Percentiles rank a stretch among this genome's conserved stretches.
Evolutionary conservation across 1,140 invertebrate genomes (phyloP).

Genomic region (Lepidurus arcticus): DNA sequence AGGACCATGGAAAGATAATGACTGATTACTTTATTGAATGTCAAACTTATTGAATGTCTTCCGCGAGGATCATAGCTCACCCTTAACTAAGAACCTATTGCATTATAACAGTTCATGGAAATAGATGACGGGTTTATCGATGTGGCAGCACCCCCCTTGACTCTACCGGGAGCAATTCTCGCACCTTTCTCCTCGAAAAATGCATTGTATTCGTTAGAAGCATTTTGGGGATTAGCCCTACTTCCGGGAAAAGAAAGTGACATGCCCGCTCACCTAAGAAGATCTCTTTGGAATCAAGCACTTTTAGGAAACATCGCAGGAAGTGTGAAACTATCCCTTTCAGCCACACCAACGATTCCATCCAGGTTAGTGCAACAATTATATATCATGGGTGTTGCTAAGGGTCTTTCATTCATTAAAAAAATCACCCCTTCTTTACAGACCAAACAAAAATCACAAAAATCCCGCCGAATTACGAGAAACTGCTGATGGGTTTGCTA

Average conservation of each 20-base stretch:
- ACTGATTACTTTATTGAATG: neutral
- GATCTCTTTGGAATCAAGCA: constrained; percentile 42
- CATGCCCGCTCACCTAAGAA: constrained; percentile 34
- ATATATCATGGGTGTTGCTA: neutral
- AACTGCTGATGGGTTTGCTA: constrained; percentile 36
- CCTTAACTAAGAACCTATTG: no score
- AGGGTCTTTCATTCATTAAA: neutral
- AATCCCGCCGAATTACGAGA: constrained; percentile 32
- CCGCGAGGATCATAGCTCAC: no score
- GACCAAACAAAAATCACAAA: constrained; percentile 27
- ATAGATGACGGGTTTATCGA: constrained; percentile 42
- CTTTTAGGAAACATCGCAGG: constrained; percentile 41
- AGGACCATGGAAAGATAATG: neutral
- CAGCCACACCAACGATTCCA: constrained; percentile 39
- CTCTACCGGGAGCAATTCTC: constrained; percentile 40
- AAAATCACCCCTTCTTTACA: neutral
- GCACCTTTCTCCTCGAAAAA: constrained; percentile 42
- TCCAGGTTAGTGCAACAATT: constrained; percentile 36
- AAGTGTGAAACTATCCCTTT: constrained; percentile 40
- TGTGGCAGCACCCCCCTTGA: constrained; percentile 40
- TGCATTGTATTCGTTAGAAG: constrained; percentile 41
- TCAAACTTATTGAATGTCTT: no score
- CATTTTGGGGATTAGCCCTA: constrained; percentile 42
- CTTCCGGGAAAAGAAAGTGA: constrained; percentile 37
- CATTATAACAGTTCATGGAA: constrained; percentile 39